Evolutionary conservation across 2,888 invertebrate species (phyloP).

Genomic region (Lamellibrachia columna): DNA sequence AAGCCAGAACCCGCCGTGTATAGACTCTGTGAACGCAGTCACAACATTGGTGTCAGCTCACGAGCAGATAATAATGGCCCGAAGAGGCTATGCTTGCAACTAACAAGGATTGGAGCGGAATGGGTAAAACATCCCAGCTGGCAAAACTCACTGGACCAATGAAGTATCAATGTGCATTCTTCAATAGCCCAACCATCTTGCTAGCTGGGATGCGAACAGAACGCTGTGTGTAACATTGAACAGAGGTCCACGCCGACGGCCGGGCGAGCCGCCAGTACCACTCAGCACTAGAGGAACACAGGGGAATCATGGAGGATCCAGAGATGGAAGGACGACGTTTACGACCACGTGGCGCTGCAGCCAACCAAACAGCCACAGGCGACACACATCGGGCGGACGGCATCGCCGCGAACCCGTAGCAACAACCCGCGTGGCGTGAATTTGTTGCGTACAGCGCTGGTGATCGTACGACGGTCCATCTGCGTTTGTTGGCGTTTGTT

Average conservation of each 20-base stretch:
- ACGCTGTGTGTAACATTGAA: background rate
- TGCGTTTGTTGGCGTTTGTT: background rate
- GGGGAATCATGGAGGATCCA: background rate
- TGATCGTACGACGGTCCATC: background rate
- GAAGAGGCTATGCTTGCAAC: background rate
- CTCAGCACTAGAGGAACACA: background rate
- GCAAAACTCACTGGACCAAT: no score
- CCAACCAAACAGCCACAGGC: background rate
- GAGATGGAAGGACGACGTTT: background rate
- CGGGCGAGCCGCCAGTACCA: background rate
- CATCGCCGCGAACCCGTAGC: background rate
- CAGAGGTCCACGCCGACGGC: background rate
- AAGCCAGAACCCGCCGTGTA: background rate
- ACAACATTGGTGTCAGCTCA: background rate
- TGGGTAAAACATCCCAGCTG: background rate
- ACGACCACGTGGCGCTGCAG: background rate
- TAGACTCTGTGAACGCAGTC: background rate
- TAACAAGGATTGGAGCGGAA: background rate
- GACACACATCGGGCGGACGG: background rate
- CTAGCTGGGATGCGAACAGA: background rate
- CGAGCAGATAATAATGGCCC: background rate
- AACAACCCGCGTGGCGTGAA: background rate
- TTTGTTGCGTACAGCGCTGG: background rate
- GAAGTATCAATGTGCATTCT: no score
- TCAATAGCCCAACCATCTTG: no score